A percentile compares a stretch with the other conserved stretches of the same genome.
Conservation (phyloP, 2,113 vertebrate species). For the Gavia stellata region DNA sequence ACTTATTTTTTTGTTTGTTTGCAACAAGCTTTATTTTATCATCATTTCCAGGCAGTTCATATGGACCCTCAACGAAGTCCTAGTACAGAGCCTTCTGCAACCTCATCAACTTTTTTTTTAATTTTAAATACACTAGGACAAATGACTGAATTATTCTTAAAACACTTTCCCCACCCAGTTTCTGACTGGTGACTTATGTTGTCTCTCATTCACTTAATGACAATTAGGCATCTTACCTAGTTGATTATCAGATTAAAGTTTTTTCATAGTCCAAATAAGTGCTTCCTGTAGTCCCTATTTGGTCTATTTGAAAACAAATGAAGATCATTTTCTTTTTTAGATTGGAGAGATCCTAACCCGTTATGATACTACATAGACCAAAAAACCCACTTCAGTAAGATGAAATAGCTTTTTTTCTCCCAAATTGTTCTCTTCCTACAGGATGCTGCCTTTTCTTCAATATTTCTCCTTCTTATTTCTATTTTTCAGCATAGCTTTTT, state of each 20-base stretch:
- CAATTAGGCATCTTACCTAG: background rate
- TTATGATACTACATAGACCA: background rate
- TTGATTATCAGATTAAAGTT: background rate
- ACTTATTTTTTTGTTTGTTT: background rate
- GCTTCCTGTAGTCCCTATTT: background rate
- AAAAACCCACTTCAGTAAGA: background rate
- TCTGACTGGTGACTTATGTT: background rate
- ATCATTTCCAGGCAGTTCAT: background rate
- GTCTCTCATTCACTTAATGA: background rate
- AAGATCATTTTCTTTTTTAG: background rate
- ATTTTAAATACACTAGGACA: background rate
- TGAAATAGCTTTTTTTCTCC: background rate
- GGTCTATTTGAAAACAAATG: background rate
- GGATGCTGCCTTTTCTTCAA: background rate
- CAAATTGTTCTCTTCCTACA: background rate
- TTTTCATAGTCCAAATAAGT: background rate
- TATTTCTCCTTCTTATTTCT: background rate
- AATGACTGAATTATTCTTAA: background rate
- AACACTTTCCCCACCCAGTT: background rate
- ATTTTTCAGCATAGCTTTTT: background rate
- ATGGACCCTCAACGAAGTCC: background rate
- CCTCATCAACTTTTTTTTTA: background rate
- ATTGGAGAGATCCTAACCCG: background rate
- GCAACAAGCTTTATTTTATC: background rate
- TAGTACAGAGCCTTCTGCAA: background rate